These are phyloP conservation scores for Himalopsyche phryganea DNA, from an alignment of 1,140 invertebrate genomes.

Conservation along the genomic window DNA sequence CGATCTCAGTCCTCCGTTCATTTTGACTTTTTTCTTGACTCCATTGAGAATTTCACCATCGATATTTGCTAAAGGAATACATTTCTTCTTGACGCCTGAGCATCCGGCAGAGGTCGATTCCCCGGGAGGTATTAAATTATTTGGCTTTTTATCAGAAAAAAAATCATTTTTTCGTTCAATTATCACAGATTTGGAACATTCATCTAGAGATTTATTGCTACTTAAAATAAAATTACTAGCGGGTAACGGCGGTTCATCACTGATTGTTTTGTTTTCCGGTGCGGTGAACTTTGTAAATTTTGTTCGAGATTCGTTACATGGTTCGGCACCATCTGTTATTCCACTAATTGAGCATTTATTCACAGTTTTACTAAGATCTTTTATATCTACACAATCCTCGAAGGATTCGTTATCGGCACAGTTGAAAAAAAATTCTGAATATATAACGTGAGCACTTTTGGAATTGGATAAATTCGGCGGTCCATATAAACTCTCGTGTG, in stretches of 20 bases:
- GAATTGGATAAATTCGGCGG: constrained; percentile 5
- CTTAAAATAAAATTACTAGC: constrained; percentile 13
- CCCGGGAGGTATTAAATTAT: constrained; percentile 16
- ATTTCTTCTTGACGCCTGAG: constrained; percentile 51
- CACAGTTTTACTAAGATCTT: constrained; percentile 48
- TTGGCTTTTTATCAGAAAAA: constrained; percentile 16
- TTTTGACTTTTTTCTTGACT: constrained; percentile 50
- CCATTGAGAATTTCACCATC: constrained; percentile 45
- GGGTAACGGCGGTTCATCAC: neutral
- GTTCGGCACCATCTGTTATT: constrained; percentile 32
- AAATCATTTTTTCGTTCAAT: constrained; percentile 21
- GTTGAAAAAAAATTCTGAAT: constrained; percentile 1
- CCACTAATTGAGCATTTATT: constrained; percentile 55
- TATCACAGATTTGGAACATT: constrained; percentile 34
- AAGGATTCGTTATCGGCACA: constrained; percentile 30
- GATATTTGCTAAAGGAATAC: constrained; percentile 43
- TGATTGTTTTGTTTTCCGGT: constrained; percentile 6
- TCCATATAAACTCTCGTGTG: constrained; percentile 8
- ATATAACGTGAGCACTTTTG: constrained; percentile 17
- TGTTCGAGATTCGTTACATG: constrained; percentile 5
- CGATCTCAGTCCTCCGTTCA: constrained; percentile 47
- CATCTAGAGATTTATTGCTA: constrained; percentile 13
- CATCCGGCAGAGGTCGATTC: constrained; percentile 11
- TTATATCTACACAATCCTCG: constrained; percentile 44
- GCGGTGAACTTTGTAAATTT: constrained; percentile 2